phyloP scores from a whole-genome alignment of 1,140 invertebrate genomes.

The Acyrthosiphon pisum region DNA sequence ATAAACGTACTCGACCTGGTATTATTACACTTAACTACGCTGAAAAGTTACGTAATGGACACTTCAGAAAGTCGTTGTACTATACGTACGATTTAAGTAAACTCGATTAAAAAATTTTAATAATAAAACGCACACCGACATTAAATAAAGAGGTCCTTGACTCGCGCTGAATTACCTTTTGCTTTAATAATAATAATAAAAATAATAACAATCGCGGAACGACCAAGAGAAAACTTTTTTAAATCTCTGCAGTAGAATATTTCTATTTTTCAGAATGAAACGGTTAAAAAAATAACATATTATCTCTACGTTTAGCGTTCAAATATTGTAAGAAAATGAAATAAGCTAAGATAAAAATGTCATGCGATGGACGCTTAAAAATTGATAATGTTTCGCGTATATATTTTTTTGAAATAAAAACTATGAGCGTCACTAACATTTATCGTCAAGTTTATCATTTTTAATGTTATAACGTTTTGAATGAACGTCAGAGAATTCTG shows the following conservation, averaged over 20 bases:
- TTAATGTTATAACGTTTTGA: neutral
- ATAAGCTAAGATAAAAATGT: neutral
- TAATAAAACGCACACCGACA: conserved; percentile 3
- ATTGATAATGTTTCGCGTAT: neutral
- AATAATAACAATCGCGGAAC: neutral
- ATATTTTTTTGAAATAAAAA: neutral
- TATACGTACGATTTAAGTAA: neutral
- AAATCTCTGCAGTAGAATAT: neutral
- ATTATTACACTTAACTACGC: neutral
- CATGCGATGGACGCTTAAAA: neutral
- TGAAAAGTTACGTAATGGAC: neutral
- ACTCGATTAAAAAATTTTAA: conserved; percentile 18
- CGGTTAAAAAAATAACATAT: neutral
- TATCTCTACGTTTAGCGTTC: neutral
- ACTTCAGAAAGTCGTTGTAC: neutral
- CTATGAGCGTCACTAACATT: neutral
- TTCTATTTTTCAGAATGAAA: neutral
- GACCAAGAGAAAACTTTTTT: neutral
- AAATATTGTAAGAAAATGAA: neutral
- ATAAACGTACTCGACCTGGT: neutral
- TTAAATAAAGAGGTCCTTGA: conserved; percentile 5
- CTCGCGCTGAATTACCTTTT: neutral
- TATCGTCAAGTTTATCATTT: neutral
- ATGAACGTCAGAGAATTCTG: neutral
- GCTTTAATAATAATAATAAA: neutral